Conservation (phyloP, 1,140 invertebrate genomes). For the Diorhabda sublineata region DNA sequence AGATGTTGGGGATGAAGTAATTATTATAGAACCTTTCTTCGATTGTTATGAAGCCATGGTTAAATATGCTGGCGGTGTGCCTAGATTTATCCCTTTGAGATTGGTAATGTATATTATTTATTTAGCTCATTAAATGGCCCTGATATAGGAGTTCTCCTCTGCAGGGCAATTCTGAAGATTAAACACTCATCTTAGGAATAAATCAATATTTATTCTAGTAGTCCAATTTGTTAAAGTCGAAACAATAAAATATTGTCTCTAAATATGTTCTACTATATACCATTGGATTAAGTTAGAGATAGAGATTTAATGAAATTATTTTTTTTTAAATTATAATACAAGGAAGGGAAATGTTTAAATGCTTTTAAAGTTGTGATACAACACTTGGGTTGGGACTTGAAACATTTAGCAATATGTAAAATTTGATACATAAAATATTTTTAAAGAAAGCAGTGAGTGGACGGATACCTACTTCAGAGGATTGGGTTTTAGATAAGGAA, state of each 20-base stretch:
- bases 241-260: background rate
- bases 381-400: background rate
- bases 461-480: constrained; percentile 57
- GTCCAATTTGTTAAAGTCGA: background rate
- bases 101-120: background rate
- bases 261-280: background rate
- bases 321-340: background rate
- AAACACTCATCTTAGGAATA: background rate
- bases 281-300: background rate
- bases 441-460: constrained; percentile 27
- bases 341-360: background rate
- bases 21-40: constrained; percentile 97
- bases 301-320: background rate
- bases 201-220: background rate
- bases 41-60: constrained; percentile 98
- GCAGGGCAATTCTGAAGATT: background rate
- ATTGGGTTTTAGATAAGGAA: constrained; percentile 84
- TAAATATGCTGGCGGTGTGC: constrained; percentile 72
- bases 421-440: background rate
- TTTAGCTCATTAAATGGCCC: background rate
- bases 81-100: background rate
- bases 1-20: constrained; percentile 69
- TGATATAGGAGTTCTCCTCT: background rate
- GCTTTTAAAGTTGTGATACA: background rate
- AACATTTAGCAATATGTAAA: background rate